Evolutionary conservation across 2,113 vertebrate species (phyloP), one percentile per base, ranked within the genome.

Genomic region (Anhinga anhinga): DNA sequence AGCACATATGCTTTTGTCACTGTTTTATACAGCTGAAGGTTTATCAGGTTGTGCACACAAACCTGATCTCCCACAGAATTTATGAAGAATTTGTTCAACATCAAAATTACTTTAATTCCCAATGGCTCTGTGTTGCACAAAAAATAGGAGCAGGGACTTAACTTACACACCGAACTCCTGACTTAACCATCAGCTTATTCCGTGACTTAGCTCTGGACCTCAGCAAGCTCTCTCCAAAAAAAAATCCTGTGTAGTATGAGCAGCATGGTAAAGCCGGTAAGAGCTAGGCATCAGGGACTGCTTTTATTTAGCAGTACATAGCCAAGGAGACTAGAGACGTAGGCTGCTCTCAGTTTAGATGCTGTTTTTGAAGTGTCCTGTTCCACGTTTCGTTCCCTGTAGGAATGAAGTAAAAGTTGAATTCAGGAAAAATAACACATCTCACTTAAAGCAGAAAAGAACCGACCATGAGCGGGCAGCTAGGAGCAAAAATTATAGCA

Each of bases 81-180:
- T 34, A 11, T 10, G 5, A 74, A 58, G n/a, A 74, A 65, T 49
- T 58, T 70, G 30, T 52, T 63, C 49, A 65, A 58, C 15, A 15
- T 80, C 79, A 56, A 42, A 85, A 66, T 36, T 2, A 8, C 36
- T 56, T 58, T 17, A 34, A 50, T n/a, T 92, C 20, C 27, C 6
- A 18, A 2, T 61, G 20, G 2, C 5, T 72, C 4, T 13, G 29
- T 34, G 26, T 45, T 36, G 7, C 0, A 0, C 3, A 42, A 32
- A 61, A 22, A 20, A 19, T 0, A 58, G 7, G 3, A 52, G 21
- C 30, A 61, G 40, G 32, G 44, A 44, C 23, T 19, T 44, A 53
- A 19, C 29, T 74, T 23, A 9, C 18, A 5, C 1, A 7, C 12
- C 26, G 44, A 58, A 47, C 9, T 66, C 50, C 34, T 59, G 53